Base-by-base conservation (phyloP, 2,797 vertebrate species). In the Silurus aristotelis region DNA sequence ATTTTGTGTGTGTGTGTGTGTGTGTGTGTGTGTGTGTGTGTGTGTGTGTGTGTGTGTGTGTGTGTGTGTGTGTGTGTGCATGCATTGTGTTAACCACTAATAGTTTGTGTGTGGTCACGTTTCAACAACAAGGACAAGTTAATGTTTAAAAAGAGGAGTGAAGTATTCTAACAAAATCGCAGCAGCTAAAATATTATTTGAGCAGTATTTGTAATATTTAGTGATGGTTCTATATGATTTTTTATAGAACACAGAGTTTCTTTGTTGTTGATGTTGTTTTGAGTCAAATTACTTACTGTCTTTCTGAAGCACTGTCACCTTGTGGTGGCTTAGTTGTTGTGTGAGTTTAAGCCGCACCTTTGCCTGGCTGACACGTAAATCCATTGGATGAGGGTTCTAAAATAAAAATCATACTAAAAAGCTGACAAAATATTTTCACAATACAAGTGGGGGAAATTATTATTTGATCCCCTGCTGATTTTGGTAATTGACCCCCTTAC, bases 21-120 rank as follows among this genome's bases (percentile, higher is more conserved):
- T n/a, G n/a, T n/a, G n/a, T n/a, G n/a, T n/a, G n/a, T n/a, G n/a
- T n/a, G n/a, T n/a, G n/a, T n/a, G n/a, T n/a, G n/a, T n/a, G n/a
- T n/a, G 46, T 87, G 56, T 84, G 56, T 82, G 13, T 86, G 64
- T 83, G 55, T 78, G 82, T 84, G 75, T 55, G 31, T 67, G 22
- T 70, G 38, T 82, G 38, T 80, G 7, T 27, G 20, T 56, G 25
- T 85, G n/a, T 38, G 38, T 38, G 3, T 38, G 38, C 38, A 38
- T 38, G 38, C 58, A 77, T 82, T 78, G 77, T 83, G 82, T 58
- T 83, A 19, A 71, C 72, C 67, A 46, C 55, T 61, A 20, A 25
- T 56, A 20, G 72, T 85, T 6, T 86, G 72, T 84, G 84, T 84
- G 84, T 79, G 84, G 78, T 77, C 84, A 66, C 67, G 77, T 56